phyloP scores from a whole-genome alignment of 2,888 invertebrate species.

The Pristionchus mayeri region DNA sequence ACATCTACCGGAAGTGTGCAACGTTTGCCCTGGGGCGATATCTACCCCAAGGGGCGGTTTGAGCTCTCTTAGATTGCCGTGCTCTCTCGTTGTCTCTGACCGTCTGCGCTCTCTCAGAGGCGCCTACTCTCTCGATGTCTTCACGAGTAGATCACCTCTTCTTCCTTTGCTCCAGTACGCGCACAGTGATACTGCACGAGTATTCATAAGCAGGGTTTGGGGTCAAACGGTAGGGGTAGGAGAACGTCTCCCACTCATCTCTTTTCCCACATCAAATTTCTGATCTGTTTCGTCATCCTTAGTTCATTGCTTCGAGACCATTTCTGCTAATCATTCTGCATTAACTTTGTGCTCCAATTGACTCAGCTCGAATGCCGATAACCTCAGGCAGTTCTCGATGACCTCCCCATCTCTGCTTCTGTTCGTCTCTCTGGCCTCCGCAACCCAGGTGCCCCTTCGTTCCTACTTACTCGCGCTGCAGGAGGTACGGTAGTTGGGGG shows the following conservation, averaged over 20 bases:
- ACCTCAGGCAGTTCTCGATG: conserved; percentile 12
- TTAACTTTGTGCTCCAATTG: background rate
- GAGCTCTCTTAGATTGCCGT: background rate
- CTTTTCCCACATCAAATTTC: background rate
- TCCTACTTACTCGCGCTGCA: conserved; percentile 45
- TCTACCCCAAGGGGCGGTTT: background rate
- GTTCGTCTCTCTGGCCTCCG: conserved; percentile 11
- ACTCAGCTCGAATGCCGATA: background rate
- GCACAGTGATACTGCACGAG: background rate
- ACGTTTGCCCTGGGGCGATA: conserved; percentile 29
- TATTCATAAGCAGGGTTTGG: background rate
- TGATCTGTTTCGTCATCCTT: background rate
- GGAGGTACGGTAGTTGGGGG: conserved; percentile 38
- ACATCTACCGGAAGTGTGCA: conserved; percentile 36
- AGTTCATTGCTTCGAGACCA: too few species aligned
- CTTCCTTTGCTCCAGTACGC: too few species aligned
- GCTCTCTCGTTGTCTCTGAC: background rate
- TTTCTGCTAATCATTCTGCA: too few species aligned
- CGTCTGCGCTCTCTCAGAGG: conserved; percentile 3
- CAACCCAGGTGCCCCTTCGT: conserved; percentile 40
- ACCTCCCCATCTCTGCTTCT: conserved; percentile 1
- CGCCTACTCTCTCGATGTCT: background rate
- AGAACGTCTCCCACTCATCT: background rate
- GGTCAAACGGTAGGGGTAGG: conserved; percentile 3
- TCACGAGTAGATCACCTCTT: conserved; percentile 20